Conservation (phyloP, 2,888 invertebrate genomes). For the Ophion ellenae region DNA sequence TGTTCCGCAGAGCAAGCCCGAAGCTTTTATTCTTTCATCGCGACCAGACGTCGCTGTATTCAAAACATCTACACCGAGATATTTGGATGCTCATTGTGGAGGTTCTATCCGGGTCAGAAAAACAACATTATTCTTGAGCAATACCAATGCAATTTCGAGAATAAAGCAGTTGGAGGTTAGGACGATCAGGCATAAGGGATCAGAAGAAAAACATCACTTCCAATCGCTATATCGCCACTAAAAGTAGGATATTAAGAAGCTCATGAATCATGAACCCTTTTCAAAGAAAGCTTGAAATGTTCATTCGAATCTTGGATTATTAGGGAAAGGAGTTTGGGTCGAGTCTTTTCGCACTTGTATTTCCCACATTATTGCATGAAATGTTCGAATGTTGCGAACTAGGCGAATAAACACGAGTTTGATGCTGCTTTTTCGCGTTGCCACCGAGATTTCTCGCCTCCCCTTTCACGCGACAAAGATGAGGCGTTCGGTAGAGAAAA, state of each 20-base stretch:
- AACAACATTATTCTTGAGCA: not conserved
- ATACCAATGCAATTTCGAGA: not conserved
- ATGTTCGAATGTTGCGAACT: not conserved
- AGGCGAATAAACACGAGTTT: slow-evolving; percentile 19
- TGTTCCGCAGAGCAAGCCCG: slow-evolving; percentile 33
- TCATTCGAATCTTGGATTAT: not conserved
- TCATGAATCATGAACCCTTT: slow-evolving; percentile 28
- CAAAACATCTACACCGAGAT: too few species aligned
- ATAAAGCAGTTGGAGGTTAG: not conserved
- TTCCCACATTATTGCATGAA: not conserved
- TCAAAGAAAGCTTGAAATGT: not conserved
- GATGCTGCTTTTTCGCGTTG: slow-evolving; percentile 18
- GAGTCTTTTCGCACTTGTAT: too few species aligned
- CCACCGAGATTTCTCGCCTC: slow-evolving; percentile 34
- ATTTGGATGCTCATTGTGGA: too few species aligned
- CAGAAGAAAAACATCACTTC: too few species aligned
- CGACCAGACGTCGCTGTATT: not conserved
- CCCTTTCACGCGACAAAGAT: slow-evolving; percentile 10
- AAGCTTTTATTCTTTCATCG: slow-evolving; percentile 59
- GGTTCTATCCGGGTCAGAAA: not conserved
- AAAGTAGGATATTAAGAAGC: slow-evolving; percentile 27
- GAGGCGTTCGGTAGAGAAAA: slow-evolving; percentile 30
- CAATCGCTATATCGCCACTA: not conserved
- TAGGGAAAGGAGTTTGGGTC: too few species aligned
- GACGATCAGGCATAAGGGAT: too few species aligned